These are phyloP conservation scores for Micromys minutus DNA, from an alignment of 2,113 vertebrate genomes.

Conservation along the genomic window DNA sequence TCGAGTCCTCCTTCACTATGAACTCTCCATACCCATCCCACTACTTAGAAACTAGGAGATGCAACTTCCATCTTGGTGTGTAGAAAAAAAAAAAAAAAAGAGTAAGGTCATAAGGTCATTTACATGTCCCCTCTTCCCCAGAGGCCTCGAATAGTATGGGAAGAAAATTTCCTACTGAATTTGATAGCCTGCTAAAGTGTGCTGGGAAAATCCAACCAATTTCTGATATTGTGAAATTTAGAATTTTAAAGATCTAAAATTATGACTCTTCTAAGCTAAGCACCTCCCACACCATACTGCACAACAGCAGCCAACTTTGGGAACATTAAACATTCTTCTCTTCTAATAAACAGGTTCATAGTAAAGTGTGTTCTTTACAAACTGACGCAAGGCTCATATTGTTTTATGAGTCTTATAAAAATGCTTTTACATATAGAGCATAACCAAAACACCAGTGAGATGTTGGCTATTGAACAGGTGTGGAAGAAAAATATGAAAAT, in stretches of 20 bases:
- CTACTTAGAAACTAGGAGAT: neutral
- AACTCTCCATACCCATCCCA: neutral
- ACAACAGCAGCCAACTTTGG: neutral
- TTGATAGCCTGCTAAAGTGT: neutral
- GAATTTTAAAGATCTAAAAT: conserved; percentile 1
- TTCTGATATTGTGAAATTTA: neutral
- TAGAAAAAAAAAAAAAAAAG: neutral
- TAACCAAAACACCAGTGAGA: conserved; percentile 48
- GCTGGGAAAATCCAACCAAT: neutral
- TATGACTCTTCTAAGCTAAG: neutral
- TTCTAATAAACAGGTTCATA: conserved; percentile 57
- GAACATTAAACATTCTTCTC: conserved; percentile 60
- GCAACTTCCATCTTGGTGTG: neutral
- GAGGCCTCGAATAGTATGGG: neutral
- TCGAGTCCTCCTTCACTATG: neutral
- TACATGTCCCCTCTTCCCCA: neutral
- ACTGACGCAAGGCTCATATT: conserved; percentile 73
- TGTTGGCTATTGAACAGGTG: conserved; percentile 66
- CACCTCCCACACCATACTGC: neutral
- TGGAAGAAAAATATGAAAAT: conserved; percentile 71
- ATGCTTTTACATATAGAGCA: conserved; percentile 52
- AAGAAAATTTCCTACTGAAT: neutral
- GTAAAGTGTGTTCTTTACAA: conserved; percentile 53
- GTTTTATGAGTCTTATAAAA: conserved; percentile 59
- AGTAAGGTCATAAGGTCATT: neutral